Percentiles rank a stretch among this genome's conserved stretches.
Conservation (phyloP, 2,113 vertebrate species). For the Dryoscopus gambensis region DNA sequence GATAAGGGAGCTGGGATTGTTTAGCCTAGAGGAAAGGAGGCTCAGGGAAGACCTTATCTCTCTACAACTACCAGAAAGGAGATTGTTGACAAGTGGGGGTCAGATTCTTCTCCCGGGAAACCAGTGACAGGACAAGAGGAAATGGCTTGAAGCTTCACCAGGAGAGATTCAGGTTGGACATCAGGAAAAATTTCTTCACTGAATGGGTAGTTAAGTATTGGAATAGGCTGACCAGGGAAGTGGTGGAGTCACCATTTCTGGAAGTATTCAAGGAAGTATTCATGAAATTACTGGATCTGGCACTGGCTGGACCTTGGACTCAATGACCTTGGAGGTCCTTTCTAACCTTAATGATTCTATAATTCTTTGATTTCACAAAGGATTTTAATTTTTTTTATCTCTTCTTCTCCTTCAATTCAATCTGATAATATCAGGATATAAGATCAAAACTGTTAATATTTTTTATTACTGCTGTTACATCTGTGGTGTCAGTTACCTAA, state of each 20-base stretch:
- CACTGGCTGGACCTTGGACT: background rate
- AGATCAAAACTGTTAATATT: background rate
- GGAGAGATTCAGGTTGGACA: background rate
- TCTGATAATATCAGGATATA: background rate
- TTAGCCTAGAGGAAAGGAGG: background rate
- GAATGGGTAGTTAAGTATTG: background rate
- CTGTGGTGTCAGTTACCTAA: background rate
- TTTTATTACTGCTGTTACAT: background rate
- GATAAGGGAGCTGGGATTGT: background rate
- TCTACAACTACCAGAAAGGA: background rate
- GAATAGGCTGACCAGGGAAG: background rate
- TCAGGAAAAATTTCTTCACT: background rate
- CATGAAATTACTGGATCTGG: background rate
- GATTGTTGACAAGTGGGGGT: background rate
- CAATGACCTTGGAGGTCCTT: background rate
- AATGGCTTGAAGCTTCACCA: background rate
- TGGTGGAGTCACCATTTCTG: background rate
- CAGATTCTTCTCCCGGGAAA: background rate
- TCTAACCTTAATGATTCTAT: background rate
- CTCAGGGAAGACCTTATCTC: background rate
- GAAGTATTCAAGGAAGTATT: background rate
- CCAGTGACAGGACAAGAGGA: background rate
- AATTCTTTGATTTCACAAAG: background rate
- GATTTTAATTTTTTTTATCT: background rate
- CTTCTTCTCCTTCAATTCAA: background rate